Conservation (phyloP, 30 jellyfish, hydroid and myxozoan species). For the Aurelia sp. region DNA sequence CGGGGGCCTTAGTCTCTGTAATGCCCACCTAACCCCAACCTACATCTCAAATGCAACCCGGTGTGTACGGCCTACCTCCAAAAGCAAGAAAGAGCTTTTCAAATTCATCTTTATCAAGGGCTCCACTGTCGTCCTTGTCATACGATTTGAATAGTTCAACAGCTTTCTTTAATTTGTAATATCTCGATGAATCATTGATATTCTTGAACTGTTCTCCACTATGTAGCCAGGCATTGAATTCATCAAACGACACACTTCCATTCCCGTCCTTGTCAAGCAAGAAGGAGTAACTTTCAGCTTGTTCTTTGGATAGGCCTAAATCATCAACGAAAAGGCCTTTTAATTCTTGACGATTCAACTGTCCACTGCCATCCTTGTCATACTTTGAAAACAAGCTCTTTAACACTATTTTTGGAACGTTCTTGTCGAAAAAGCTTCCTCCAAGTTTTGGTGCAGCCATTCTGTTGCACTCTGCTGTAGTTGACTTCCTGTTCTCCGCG, state of each 20-base stretch:
- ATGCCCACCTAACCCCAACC: too few species aligned
- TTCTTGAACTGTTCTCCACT: conserved; percentile 91
- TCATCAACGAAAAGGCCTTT: conserved; percentile 80
- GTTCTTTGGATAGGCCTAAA: conserved; percentile 84
- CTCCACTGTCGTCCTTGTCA: conserved; percentile 89
- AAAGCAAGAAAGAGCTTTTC: conserved; percentile 56
- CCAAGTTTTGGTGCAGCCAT: conserved; percentile 28
- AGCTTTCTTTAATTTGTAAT: conserved; percentile 78
- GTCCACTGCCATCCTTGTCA: conserved; percentile 91
- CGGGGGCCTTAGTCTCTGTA: too few species aligned
- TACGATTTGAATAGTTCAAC: conserved; percentile 85
- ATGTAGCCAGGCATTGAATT: conserved; percentile 88
- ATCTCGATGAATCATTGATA: conserved; percentile 80
- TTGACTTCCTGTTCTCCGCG: too few species aligned
- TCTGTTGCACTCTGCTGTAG: too few species aligned
- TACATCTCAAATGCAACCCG: too few species aligned
- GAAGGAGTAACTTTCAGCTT: conserved; percentile 84
- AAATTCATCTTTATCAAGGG: conserved; percentile 86
- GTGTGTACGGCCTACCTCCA: conserved; percentile 65
- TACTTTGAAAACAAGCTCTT: conserved; percentile 87
- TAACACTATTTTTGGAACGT: conserved; percentile 80
- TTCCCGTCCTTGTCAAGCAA: conserved; percentile 95
- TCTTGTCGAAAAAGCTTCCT: conserved; percentile 78
- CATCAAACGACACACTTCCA: conserved; percentile 82
- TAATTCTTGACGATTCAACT: conserved; percentile 64